Evolutionary conservation across 1,140 invertebrate genomes (phyloP), one percentile per base, ranked within the genome.

Genomic region (Vollenhovia emeryi): DNA sequence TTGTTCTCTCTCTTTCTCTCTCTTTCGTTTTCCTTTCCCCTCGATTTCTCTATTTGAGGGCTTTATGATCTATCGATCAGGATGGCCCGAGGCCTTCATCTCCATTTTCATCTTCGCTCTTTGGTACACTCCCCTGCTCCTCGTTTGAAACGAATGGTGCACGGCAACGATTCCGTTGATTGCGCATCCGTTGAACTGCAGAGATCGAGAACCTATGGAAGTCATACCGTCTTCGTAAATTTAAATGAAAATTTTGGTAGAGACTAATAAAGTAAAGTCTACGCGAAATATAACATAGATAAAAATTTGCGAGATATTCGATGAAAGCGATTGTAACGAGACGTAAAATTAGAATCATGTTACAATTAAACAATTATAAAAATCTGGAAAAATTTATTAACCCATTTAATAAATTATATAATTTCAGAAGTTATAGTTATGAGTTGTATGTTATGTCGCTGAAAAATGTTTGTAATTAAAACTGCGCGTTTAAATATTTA

Each of bases 41-140:
- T 62, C 24, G 15, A 36, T 40, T 48, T 57, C 24, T 40, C 48
- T 55, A 71, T 59, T 71, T 71, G 13, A 43, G 27, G 40, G 40
- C 4, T 82, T 45, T 45, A 69, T 73, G 66, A 82, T 73, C 36
- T 59, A 45, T 80, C 36, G 11, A 21, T 73, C n/a, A 71, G 21
- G 3, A 57, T 57, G 13, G 40, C 36, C 15, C 2, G 64, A 55
- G 18, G 30, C 27, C 11, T 71, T 9, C 33, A 68, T 68, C 45
- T 79, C 21, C 33, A 57, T 80, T 80, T 71, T 52, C 24, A 66
- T 71, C 11, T 80, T n/a, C 5, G 1, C 21, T n/a, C 15, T 79
- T 79, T 24, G 15, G 2, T 7, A 33, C 48, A 40, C 45, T 40
- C 9, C 21, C 30, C 3, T 30, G 30, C 27, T n/a, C 30, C 5